Evolutionary conservation across 2,113 vertebrate genomes (phyloP).

Genomic region (Pandion haliaetus): DNA sequence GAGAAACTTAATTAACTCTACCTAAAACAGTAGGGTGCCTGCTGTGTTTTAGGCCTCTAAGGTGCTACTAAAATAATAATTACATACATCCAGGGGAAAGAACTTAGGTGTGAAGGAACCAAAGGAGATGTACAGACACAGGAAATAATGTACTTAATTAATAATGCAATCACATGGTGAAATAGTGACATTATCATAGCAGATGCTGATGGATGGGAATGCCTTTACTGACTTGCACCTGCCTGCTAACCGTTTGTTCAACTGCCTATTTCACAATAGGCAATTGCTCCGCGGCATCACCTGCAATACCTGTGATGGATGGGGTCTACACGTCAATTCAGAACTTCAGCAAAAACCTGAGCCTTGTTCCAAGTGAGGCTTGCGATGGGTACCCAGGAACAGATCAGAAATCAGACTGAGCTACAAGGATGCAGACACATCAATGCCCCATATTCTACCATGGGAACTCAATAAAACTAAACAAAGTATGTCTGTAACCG

Average conservation of each 20-base stretch:
- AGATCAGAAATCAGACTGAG: neutral
- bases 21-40: neutral
- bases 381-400: neutral
- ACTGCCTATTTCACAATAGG: accelerated
- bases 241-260: neutral
- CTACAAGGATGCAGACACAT: neutral
- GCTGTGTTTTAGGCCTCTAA: neutral
- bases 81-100: neutral
- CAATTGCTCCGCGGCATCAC: neutral
- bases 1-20: slow-evolving; percentile 9
- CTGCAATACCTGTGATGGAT: neutral
- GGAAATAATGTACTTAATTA: neutral
- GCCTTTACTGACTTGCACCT: neutral
- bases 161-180: neutral
- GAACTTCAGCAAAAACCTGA: neutral
- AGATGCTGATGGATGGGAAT: neutral
- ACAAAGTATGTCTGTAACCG: neutral
- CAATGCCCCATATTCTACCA: neutral
- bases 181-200: neutral
- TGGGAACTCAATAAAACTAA: neutral
- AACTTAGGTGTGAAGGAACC: neutral
- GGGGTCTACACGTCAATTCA: neutral
- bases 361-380: neutral
- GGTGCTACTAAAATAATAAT: neutral
- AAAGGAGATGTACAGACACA: neutral